Conservation (phyloP, 2,113 vertebrate genomes). For the Lagopus leucura region DNA sequence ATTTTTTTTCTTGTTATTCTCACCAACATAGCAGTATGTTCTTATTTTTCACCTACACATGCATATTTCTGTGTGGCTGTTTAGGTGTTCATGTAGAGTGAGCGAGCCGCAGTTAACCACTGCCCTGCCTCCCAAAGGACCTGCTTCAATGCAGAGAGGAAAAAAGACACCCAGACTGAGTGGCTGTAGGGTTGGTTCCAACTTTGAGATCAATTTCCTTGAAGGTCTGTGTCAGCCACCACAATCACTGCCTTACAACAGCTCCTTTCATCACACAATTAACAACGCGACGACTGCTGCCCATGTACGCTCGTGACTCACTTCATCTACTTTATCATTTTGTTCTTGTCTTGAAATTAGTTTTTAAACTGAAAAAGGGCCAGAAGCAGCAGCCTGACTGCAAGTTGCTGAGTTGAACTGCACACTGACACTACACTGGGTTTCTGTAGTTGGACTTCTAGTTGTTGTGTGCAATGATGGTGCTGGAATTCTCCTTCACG, state of each 20-base stretch:
- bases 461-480: background rate
- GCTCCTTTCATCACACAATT: background rate
- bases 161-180: background rate
- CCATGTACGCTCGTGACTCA: background rate
- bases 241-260: background rate
- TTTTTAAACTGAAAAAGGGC: background rate
- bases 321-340: background rate
- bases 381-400: background rate
- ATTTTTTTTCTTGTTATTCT: background rate
- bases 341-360: background rate
- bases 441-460: background rate
- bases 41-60: background rate
- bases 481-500: background rate
- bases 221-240: background rate
- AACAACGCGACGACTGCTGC: background rate
- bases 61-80: too few relatives aligned
- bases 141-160: background rate
- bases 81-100: background rate
- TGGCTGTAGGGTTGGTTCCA: background rate
- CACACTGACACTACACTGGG: background rate
- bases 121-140: background rate
- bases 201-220: background rate
- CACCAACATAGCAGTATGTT: rapidly evolving
- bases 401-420: background rate
- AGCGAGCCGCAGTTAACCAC: background rate